phyloP scores from a whole-genome alignment of 2,113 vertebrate species.

The Montifringilla adamsi region DNA sequence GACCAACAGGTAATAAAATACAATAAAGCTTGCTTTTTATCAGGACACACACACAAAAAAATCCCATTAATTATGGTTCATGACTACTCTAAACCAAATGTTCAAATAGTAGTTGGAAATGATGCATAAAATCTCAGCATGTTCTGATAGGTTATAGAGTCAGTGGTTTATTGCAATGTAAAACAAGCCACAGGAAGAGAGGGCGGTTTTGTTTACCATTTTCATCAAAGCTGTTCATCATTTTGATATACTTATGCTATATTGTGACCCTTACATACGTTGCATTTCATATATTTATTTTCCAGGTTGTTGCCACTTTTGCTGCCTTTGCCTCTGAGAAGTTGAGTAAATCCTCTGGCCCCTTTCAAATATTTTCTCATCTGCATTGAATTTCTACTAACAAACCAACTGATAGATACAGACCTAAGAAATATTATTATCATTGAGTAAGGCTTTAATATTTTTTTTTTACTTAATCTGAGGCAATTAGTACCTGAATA shows the following conservation, averaged over 20 bases:
- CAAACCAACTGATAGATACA: not conserved
- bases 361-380: not conserved
- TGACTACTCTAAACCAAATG: conserved; percentile 62
- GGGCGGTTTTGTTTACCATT: conserved; percentile 49
- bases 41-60: conserved; percentile 12
- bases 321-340: not conserved
- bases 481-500: conserved; percentile 56
- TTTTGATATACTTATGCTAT: conserved; percentile 23
- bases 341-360: not conserved
- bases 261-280: conserved; percentile 11
- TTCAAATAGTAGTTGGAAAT: conserved; percentile 53
- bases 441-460: not conserved
- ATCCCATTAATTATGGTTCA: conserved; percentile 54
- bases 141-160: conserved; percentile 64
- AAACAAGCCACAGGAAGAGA: conserved; percentile 61
- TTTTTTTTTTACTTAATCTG: conserved; percentile 39
- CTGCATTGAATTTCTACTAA: not conserved
- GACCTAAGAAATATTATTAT: conserved; percentile 31
- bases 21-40: conserved; percentile 37
- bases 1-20: conserved; percentile 54
- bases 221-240: conserved; percentile 53
- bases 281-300: conserved; percentile 54
- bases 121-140: conserved; percentile 47
- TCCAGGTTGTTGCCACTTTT: conserved; percentile 45
- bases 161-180: conserved; percentile 51